phyloP scores from a whole-genome alignment of 2,797 vertebrate genomes.

The Danio kyathit region DNA sequence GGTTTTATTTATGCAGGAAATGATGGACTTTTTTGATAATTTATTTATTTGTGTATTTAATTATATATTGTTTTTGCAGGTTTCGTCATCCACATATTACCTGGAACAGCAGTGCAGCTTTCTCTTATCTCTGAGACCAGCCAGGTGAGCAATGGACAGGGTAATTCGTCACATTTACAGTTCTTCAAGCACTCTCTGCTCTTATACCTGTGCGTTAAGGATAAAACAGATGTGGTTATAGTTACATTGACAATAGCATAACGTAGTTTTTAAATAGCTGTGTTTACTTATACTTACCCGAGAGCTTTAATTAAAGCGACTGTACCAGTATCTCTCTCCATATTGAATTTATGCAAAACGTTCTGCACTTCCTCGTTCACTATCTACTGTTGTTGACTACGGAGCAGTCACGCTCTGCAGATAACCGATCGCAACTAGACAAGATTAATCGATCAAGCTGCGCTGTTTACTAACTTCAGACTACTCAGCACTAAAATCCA shows the following conservation, averaged over 20 bases:
- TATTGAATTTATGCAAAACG: conserved; percentile 31
- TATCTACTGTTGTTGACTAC: background rate
- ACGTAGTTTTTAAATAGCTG: background rate
- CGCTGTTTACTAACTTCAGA: no score
- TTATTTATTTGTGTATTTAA: no score
- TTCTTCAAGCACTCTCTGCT: conserved; percentile 61
- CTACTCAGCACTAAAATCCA: no score
- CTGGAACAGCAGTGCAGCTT: conserved; percentile 65
- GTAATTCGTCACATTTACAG: conserved; percentile 80
- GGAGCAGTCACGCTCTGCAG: background rate
- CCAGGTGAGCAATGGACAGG: conserved; percentile 80
- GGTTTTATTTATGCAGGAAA: no score
- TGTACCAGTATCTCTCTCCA: conserved; percentile 69
- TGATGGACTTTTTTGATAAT: no score
- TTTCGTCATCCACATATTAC: conserved; percentile 50
- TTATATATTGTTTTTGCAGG: no score
- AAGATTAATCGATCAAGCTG: conserved; percentile 35
- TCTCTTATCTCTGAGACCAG: conserved; percentile 67
- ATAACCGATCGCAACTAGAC: conserved; percentile 30
- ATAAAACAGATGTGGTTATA: background rate
- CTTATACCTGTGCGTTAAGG: conserved; percentile 69
- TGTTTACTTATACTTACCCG: conserved; percentile 66
- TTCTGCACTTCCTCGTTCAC: conserved; percentile 21
- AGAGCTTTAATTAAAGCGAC: conserved; percentile 69
- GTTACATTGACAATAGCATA: background rate